These are phyloP conservation scores for Amphilophus citrinellus DNA, from an alignment of 2,113 vertebrate species.

Conservation along the genomic window DNA sequence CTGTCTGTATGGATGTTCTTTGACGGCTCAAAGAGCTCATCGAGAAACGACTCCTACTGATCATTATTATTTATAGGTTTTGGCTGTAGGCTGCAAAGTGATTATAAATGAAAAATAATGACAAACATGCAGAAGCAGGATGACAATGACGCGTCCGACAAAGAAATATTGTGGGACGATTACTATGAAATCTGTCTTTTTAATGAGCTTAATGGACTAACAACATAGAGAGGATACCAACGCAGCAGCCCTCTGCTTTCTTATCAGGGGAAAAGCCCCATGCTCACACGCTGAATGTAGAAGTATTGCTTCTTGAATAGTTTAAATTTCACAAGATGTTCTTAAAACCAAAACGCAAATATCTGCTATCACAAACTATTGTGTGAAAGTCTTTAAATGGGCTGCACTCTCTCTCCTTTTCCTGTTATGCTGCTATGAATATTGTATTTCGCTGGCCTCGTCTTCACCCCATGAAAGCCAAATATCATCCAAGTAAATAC, in stretches of 20 bases:
- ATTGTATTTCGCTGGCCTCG: constrained; percentile 26
- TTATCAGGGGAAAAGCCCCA: background rate
- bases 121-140: background rate
- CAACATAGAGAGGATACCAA: background rate
- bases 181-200: background rate
- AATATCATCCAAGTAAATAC: constrained; percentile 2
- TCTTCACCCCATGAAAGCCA: constrained; percentile 9
- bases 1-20: background rate
- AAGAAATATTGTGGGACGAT: background rate
- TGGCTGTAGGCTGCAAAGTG: background rate
- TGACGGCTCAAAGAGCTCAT: background rate
- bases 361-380: background rate
- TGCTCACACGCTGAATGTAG: background rate
- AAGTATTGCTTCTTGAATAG: background rate
- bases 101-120: background rate
- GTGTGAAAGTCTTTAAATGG: background rate
- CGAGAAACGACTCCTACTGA: background rate
- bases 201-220: background rate
- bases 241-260: background rate
- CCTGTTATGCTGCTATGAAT: background rate
- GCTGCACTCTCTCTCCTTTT: background rate
- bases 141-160: background rate
- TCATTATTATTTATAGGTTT: background rate
- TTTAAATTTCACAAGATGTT: background rate
- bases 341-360: background rate